A percentile compares a stretch with the other conserved stretches of the same genome.
Evolutionary conservation across 2,113 vertebrate species (phyloP).

Genomic region (Malurus alboscapulatus): DNA sequence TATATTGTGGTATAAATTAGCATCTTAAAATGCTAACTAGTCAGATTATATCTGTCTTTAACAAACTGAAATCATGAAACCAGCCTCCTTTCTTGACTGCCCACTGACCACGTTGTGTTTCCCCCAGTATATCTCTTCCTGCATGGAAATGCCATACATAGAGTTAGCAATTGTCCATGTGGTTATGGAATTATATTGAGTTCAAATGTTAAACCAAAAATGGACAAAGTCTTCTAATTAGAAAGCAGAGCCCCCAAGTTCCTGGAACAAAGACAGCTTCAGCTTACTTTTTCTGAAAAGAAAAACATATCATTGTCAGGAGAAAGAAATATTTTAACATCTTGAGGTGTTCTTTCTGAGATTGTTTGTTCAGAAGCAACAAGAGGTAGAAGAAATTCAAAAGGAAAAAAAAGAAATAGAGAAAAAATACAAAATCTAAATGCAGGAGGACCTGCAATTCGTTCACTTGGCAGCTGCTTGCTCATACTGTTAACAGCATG

Average conservation of each 20-base stretch:
- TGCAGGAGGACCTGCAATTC: neutral
- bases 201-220: neutral
- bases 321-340: neutral
- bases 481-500: neutral
- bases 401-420: neutral
- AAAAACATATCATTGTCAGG: neutral
- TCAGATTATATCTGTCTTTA: neutral
- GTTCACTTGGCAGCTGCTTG: neutral
- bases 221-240: neutral
- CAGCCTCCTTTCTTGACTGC: neutral
- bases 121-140: neutral
- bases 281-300: neutral
- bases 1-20: neutral
- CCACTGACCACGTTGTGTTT: neutral
- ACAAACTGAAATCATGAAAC: neutral
- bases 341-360: neutral
- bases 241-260: neutral
- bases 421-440: neutral
- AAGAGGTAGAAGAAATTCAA: neutral
- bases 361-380: neutral
- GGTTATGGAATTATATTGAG: neutral
- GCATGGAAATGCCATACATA: neutral
- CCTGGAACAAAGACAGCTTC: neutral
- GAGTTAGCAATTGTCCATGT: neutral
- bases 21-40: neutral